A percentile compares a stretch with the other conserved stretches of the same genome.
phyloP scores from a whole-genome alignment of 2,888 invertebrate species.

The Omphaloscelis lunosa region DNA sequence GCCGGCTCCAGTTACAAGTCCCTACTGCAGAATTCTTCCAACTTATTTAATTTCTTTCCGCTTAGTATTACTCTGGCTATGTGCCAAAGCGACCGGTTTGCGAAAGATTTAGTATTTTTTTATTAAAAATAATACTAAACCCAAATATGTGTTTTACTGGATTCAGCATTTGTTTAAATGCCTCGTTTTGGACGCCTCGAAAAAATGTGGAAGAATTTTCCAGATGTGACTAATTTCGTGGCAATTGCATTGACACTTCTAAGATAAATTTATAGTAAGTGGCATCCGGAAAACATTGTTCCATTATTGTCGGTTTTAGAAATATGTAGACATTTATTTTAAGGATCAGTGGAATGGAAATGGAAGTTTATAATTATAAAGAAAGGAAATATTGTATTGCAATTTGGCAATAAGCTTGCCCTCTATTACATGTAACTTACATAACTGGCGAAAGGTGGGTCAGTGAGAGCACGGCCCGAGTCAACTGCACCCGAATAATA shows the following conservation, averaged over 20 bases:
- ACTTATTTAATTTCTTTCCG: slow-evolving; percentile 59
- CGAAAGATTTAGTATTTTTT: slow-evolving; percentile 55
- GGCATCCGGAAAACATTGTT: neutral
- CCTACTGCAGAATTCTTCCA: slow-evolving; percentile 35
- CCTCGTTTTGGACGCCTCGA: neutral
- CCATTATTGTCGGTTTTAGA: neutral
- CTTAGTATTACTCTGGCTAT: slow-evolving; percentile 53
- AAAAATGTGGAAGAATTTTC: neutral
- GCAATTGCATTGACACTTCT: neutral
- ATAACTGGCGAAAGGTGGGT: too few species aligned
- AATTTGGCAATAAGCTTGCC: too few species aligned
- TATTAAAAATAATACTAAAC: slow-evolving; percentile 53
- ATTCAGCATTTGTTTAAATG: slow-evolving; percentile 31
- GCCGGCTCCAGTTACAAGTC: slow-evolving; percentile 54
- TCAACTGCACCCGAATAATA: too few species aligned
- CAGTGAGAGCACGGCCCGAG: too few species aligned
- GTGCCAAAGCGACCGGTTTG: slow-evolving; percentile 58
- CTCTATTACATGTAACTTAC: too few species aligned
- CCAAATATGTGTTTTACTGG: slow-evolving; percentile 37
- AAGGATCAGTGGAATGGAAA: too few species aligned
- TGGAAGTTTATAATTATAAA: too few species aligned
- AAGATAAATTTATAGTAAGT: neutral
- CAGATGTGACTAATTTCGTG: neutral
- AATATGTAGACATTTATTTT: neutral
- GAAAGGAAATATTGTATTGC: too few species aligned